phyloP scores from a whole-genome alignment of 2,888 invertebrate species.

The Harpagoxenus sublaevis region DNA sequence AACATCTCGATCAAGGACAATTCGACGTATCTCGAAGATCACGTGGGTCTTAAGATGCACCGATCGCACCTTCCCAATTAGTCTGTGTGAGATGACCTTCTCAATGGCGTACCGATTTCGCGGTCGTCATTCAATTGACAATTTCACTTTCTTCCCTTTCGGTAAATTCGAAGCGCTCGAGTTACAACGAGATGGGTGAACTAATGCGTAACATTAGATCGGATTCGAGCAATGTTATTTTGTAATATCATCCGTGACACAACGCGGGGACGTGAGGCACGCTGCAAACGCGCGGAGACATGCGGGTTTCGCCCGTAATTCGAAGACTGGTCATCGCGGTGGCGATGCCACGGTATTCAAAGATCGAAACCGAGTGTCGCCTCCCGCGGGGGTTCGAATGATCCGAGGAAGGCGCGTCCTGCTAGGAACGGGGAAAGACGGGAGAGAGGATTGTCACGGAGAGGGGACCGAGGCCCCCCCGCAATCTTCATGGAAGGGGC shows the following conservation, averaged over 20 bases:
- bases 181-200: not conserved
- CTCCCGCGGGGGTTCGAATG: slow-evolving; percentile 77
- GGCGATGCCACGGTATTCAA: slow-evolving; percentile 82
- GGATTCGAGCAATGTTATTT: slow-evolving; percentile 24
- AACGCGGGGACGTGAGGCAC: not conserved
- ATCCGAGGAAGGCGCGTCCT: slow-evolving; percentile 70
- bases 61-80: slow-evolving; percentile 27
- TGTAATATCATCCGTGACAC: slow-evolving; percentile 19
- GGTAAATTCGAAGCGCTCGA: slow-evolving; percentile 23
- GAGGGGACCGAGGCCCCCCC: slow-evolving; percentile 63
- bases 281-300: slow-evolving; percentile 63
- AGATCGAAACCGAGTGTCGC: slow-evolving; percentile 80
- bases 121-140: slow-evolving; percentile 10
- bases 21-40: slow-evolving; percentile 49
- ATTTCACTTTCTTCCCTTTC: slow-evolving; percentile 43
- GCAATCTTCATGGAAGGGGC: slow-evolving; percentile 63
- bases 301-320: slow-evolving; percentile 82
- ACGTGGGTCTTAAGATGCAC: slow-evolving; percentile 42
- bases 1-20: slow-evolving; percentile 61
- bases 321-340: slow-evolving; percentile 83
- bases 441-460: slow-evolving; percentile 51
- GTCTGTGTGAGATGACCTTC: slow-evolving; percentile 12
- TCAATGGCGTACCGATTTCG: slow-evolving; percentile 31
- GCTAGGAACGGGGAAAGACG: slow-evolving; percentile 62
- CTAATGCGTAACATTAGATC: slow-evolving; percentile 41